Conservation (phyloP, 2,888 invertebrate genomes). For the Parnassius apollo region DNA sequence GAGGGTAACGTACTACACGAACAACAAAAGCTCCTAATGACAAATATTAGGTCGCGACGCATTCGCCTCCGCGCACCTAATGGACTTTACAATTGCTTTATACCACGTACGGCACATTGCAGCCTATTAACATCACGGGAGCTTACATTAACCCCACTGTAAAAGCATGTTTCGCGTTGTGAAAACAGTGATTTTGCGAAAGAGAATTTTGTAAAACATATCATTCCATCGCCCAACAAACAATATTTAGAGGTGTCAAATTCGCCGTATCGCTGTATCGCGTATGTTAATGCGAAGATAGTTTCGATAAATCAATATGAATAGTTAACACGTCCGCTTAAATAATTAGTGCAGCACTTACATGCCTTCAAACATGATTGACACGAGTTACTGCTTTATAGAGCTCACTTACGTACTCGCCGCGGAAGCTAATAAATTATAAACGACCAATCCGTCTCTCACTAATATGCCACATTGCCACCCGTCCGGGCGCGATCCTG, state of each 20-base stretch:
- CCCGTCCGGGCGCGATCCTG: slow-evolving; percentile 54
- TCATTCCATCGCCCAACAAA: neutral
- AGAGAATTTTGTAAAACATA: slow-evolving; percentile 4
- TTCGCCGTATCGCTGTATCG: slow-evolving; percentile 1
- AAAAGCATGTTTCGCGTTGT: slow-evolving; percentile 28
- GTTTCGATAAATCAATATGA: slow-evolving; percentile 30
- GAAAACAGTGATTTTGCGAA: slow-evolving; percentile 9
- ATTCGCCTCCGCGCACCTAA: slow-evolving; percentile 61
- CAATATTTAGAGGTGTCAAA: slow-evolving; percentile 6
- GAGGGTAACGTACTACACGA: slow-evolving; percentile 52
- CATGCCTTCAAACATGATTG: slow-evolving; percentile 41
- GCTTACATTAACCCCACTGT: slow-evolving; percentile 46
- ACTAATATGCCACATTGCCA: slow-evolving; percentile 67
- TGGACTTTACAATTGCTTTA: slow-evolving; percentile 71
- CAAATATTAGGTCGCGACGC: slow-evolving; percentile 61
- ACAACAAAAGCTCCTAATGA: slow-evolving; percentile 72
- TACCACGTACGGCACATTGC: slow-evolving; percentile 48
- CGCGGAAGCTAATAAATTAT: slow-evolving; percentile 61
- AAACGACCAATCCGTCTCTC: slow-evolving; percentile 59
- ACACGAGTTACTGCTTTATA: slow-evolving; percentile 41
- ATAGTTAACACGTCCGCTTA: slow-evolving; percentile 32
- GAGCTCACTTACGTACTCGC: slow-evolving; percentile 38
- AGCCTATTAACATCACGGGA: slow-evolving; percentile 53
- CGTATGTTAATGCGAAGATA: slow-evolving; percentile 12
- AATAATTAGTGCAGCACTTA: slow-evolving; percentile 39